Percentiles rank a stretch among this genome's conserved stretches.
These are phyloP conservation scores for Caenorhabditis brenneri DNA, from an alignment of 1,140 invertebrate genomes.

Conservation along the genomic window DNA sequence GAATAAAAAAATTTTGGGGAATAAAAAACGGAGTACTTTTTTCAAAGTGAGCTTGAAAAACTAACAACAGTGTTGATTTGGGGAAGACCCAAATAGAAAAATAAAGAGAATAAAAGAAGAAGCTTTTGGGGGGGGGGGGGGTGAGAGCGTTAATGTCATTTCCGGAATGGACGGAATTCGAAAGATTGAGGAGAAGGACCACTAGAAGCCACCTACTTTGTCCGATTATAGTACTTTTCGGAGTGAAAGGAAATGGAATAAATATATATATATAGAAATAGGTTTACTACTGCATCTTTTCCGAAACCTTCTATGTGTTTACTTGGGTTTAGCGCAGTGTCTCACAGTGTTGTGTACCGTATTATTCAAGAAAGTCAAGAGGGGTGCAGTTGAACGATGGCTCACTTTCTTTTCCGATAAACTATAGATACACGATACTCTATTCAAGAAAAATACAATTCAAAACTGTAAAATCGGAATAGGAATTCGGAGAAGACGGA, in stretches of 20 bases:
- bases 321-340: slow-evolving; percentile 35
- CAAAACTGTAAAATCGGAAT: background rate
- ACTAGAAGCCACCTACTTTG: slow-evolving; percentile 19
- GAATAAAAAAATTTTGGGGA: too few relatives aligned
- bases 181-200: background rate
- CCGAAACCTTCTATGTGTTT: background rate
- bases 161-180: background rate
- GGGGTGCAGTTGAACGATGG: background rate
- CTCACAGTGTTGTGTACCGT: slow-evolving; percentile 22
- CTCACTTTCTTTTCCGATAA: background rate
- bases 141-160: slow-evolving; percentile 24
- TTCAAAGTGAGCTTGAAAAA: too few relatives aligned
- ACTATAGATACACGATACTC: background rate
- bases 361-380: slow-evolving; percentile 40
- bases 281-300: slow-evolving; percentile 17
- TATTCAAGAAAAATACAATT: background rate
- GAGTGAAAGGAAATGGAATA: background rate
- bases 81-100: background rate
- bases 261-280: slow-evolving; percentile 31
- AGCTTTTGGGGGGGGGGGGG: too few relatives aligned
- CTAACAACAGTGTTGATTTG: background rate
- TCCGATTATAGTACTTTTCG: slow-evolving; percentile 22
- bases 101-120: background rate
- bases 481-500: background rate
- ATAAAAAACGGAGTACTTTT: background rate